A percentile compares a stretch with the other conserved stretches of the same genome.
phyloP scores from a whole-genome alignment of 1,140 invertebrate species.

The Notospermus geniculatus region DNA sequence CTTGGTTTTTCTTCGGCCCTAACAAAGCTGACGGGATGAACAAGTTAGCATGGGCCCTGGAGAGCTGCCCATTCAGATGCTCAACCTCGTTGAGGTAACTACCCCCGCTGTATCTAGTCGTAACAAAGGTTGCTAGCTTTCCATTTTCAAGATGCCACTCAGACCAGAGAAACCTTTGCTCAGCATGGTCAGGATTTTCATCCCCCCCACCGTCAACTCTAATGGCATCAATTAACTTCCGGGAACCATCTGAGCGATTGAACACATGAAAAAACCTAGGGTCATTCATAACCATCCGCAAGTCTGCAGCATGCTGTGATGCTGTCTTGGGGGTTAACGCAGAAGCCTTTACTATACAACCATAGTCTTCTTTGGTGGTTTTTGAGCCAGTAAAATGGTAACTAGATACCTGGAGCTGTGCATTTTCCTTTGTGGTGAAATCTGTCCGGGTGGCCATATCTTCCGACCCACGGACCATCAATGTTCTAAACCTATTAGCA shows the following conservation, averaged over 20 bases:
- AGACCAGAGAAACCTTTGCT: constrained; percentile 2
- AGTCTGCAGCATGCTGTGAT: constrained; percentile 4
- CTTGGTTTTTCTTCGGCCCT: neutral
- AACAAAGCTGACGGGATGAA: neutral
- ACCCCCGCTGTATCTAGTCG: constrained; percentile 7
- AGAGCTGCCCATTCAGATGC: constrained; percentile 6
- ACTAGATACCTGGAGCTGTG: constrained; percentile 6
- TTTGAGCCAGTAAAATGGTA: constrained; percentile 10
- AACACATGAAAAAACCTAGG: neutral
- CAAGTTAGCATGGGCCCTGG: constrained; percentile 4
- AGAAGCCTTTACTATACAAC: neutral
- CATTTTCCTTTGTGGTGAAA: constrained; percentile 2
- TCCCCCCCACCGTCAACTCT: constrained; percentile 7
- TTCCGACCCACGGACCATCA: constrained; percentile 1
- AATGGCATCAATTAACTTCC: neutral
- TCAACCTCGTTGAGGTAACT: constrained; percentile 8
- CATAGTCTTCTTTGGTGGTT: constrained; percentile 7
- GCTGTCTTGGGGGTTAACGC: neutral
- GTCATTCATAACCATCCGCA: neutral
- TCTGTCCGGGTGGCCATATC: neutral
- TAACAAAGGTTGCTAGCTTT: constrained; percentile 3
- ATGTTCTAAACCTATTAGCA: constrained; percentile 4
- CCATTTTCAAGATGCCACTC: neutral
- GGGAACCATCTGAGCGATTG: neutral
- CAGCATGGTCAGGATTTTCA: neutral